A percentile compares a stretch with the other conserved stretches of the same genome.
phyloP scores from a whole-genome alignment of 2,888 invertebrate species.

The Lordiphosa andalusiaca region DNA sequence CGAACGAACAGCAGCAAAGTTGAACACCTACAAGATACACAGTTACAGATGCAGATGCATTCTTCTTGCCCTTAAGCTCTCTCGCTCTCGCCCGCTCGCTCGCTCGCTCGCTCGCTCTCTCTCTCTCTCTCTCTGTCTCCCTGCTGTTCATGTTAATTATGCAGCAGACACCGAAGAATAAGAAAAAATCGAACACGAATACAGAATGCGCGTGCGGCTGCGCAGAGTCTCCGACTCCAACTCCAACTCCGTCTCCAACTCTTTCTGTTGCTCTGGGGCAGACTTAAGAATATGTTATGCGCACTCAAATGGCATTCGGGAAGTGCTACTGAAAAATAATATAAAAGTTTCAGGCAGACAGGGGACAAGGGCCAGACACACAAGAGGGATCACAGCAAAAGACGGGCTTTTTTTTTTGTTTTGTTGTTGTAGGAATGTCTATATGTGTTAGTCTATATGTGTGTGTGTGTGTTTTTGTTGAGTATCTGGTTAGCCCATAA shows the following conservation, averaged over 20 bases:
- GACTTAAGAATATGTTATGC: conserved; percentile 71
- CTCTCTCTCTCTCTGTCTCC: conserved; percentile 12
- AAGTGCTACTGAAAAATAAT: conserved; percentile 77
- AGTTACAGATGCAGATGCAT: conserved; percentile 66
- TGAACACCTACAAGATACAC: conserved; percentile 52
- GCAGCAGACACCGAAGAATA: conserved; percentile 62
- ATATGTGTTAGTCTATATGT: conserved; percentile 3
- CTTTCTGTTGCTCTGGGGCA: conserved; percentile 20
- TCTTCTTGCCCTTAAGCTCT: conserved; percentile 21
- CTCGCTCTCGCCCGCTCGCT: conserved; percentile 6
- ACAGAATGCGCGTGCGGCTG: conserved; percentile 57
- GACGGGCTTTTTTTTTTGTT: background rate
- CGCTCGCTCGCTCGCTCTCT: background rate
- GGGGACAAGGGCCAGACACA: conserved; percentile 1
- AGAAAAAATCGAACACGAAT: conserved; percentile 32
- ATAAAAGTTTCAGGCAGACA: conserved; percentile 59
- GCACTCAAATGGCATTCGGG: conserved; percentile 75
- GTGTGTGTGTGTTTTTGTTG: conserved; percentile 11
- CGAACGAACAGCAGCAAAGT: conserved; percentile 35
- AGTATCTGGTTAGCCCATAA: conserved; percentile 42
- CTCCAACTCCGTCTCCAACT: conserved; percentile 13
- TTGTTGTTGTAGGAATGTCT: conserved; percentile 15
- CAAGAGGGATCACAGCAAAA: conserved; percentile 28
- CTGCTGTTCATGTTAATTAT: conserved; percentile 61
- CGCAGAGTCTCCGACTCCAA: conserved; percentile 50